Base-by-base conservation (phyloP, 2,888 invertebrate genomes). In the Cheilosia grossa region DNA sequence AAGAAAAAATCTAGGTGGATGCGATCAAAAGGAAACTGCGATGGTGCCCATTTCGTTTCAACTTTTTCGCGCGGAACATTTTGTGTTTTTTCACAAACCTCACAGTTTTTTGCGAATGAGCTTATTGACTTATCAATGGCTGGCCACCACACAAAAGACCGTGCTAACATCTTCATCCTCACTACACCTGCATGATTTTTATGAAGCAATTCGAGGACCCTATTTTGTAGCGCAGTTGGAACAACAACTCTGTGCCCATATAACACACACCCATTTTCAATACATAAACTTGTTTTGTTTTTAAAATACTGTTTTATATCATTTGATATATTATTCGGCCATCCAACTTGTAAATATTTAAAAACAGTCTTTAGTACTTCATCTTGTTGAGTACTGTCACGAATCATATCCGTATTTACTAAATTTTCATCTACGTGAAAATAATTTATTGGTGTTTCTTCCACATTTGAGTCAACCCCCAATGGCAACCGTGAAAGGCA, bases 141-240 rank as follows among this genome's bases (percentile, higher is more conserved):
- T 15, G 37, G 44, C 58, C 64, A 73, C 72, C 72, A 80, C 4
- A 67, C 54, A 59, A 30, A 61, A 2, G 72, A 59, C 66, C 4
- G 24, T 2, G 80, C 66, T 24, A 59, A 42, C 80, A 33, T 33
- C 24, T 72, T 73, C 49, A 66, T 80, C 7, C 58, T 64, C 21
- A 51, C 67, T 40, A 63, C 10, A 40, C 75, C 66, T 37, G 33
- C 9, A 7, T 7, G 30, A 9, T 30, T 30, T 9, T 30, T 30
- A 30, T 30, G 30, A 2, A 30, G 30, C 9, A 30, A 37, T 44
- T 49, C 13, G 54, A 67, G 13, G 30, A 42, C 6, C 2, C 54
- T 13, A n/a, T 13, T 5, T 44, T 63, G 21, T 2, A 66, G 40
- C 0, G 27, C 10, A 1, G 15, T 24, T 49, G 72, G 66, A 24